Evolutionary conservation across 2,797 vertebrate species (phyloP).

Genomic region (Chaetophractus vellerosus): DNA sequence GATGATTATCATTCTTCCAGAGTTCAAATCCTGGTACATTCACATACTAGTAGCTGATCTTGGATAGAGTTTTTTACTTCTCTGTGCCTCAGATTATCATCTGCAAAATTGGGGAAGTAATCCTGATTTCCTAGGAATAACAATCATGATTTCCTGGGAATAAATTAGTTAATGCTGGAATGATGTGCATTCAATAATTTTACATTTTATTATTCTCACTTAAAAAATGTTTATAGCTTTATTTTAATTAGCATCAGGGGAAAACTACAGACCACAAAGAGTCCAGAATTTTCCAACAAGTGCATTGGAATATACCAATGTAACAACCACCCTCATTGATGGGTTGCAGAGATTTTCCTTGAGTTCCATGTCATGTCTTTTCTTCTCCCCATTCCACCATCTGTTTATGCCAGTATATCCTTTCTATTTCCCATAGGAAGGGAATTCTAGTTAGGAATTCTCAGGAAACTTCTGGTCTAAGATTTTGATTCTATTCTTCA

Average conservation of each 20-base stretch:
- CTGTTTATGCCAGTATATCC: neutral
- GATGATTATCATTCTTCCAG: neutral
- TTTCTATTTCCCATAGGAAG: neutral
- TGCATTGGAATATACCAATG: neutral
- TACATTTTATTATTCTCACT: neutral
- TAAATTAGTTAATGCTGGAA: neutral
- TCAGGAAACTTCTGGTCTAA: neutral
- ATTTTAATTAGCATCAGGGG: neutral
- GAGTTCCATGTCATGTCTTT: neutral
- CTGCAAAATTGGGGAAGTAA: neutral
- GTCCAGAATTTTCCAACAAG: neutral
- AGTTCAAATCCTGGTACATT: neutral
- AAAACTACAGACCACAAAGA: neutral
- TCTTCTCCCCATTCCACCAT: neutral
- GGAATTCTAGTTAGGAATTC: neutral
- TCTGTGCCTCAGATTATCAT: neutral
- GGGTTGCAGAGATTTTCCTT: neutral
- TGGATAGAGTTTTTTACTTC: neutral
- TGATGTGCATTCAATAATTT: neutral
- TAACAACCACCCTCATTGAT: too few relatives aligned
- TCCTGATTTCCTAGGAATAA: neutral
- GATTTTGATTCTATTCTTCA: neutral
- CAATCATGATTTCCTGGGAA: neutral
- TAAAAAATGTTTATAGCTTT: neutral
- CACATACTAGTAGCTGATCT: neutral